Conservation (phyloP, 2,113 vertebrate species). For the Platichthys stellatus region DNA sequence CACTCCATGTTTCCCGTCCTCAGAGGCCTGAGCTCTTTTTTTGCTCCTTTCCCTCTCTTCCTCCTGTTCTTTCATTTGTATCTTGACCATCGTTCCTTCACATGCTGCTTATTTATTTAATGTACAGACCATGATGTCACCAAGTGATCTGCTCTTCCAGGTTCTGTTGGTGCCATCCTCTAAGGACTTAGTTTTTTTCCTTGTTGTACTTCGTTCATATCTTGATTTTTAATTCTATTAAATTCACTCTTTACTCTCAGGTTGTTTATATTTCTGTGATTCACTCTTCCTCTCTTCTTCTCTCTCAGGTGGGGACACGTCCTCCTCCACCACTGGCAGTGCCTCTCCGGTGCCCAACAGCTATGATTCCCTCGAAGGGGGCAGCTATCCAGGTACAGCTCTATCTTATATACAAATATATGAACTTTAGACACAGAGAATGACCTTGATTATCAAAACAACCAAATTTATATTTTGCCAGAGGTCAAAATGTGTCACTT, state of each 20-base stretch:
- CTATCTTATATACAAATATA: neutral
- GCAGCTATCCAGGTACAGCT: conserved; percentile 87
- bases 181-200: no score
- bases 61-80: neutral
- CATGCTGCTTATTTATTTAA: no score
- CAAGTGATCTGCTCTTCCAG: no score
- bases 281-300: conserved; percentile 17
- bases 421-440: no score
- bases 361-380: conserved; percentile 94
- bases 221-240: neutral
- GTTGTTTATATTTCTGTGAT: neutral
- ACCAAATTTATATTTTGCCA: no score
- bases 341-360: conserved; percentile 92
- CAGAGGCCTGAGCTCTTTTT: neutral
- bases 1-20: neutral
- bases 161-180: no score
- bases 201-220: no score
- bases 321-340: conserved; percentile 92
- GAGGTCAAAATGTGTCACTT: no score
- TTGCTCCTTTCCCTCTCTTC: neutral
- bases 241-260: neutral
- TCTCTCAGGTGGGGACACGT: conserved; percentile 89
- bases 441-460: no score
- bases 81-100: neutral
- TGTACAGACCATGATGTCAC: no score